phyloP scores from a whole-genome alignment of 2,797 vertebrate species.

The Scomberomorus guttatus region DNA sequence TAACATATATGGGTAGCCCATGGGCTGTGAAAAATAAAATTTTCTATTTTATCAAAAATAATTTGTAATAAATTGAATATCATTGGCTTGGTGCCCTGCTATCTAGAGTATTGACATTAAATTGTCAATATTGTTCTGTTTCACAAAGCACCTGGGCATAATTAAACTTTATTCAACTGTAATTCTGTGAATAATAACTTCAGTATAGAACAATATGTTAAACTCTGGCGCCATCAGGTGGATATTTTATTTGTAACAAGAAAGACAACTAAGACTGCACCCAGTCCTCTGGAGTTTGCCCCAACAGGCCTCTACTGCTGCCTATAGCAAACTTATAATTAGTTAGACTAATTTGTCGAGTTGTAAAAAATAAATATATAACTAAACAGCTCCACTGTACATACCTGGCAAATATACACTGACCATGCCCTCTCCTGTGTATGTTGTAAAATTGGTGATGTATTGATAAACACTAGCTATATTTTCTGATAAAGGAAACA shows the following conservation, averaged over 20 bases:
- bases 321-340: not conserved
- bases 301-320: not conserved
- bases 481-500: not conserved
- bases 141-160: not conserved
- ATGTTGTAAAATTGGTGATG: not conserved
- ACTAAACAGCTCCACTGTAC: not conserved
- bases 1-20: not conserved
- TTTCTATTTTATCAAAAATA: not conserved
- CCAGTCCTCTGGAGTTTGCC: not conserved
- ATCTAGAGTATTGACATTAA: too few relatives aligned
- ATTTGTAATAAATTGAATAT: not conserved
- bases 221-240: constrained; percentile 74
- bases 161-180: not conserved
- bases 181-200: not conserved
- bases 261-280: not conserved
- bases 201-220: not conserved
- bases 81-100: not conserved
- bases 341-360: not conserved
- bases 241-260: constrained; percentile 25
- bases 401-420: not conserved
- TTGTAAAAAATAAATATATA: not conserved
- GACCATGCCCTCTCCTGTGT: not conserved
- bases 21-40: not conserved
- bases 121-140: not conserved
- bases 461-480: too few relatives aligned